phyloP scores from a whole-genome alignment of 2,113 vertebrate species.

The Petromus typicus region DNA sequence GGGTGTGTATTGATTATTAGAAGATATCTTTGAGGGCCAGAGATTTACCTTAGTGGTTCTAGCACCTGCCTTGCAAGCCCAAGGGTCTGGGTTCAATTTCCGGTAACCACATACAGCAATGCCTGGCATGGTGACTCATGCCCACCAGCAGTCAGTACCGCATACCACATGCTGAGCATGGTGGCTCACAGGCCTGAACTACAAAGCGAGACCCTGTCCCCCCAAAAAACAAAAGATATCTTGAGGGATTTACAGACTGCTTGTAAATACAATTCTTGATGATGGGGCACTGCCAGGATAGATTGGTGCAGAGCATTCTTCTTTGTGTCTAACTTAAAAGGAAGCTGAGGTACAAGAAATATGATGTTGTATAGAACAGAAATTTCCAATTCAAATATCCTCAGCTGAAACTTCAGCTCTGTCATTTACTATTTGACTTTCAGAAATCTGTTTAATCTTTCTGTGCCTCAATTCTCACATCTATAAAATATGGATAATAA shows the following conservation, averaged over 20 bases:
- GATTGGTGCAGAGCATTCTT: background rate
- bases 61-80: too few relatives aligned
- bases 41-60: too few relatives aligned
- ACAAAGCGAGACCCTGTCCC: too few relatives aligned
- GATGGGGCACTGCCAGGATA: background rate
- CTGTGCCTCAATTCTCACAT: constrained; percentile 40
- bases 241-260: background rate
- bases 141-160: too few relatives aligned
- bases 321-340: background rate
- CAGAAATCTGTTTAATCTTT: background rate
- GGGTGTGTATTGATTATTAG: background rate
- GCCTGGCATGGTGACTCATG: too few relatives aligned
- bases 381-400: background rate
- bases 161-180: too few relatives aligned
- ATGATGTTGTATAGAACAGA: background rate
- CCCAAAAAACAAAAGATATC: too few relatives aligned
- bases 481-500: constrained; percentile 30
- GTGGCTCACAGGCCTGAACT: too few relatives aligned
- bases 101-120: too few relatives aligned
- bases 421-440: background rate
- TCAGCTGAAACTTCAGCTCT: constrained; percentile 18
- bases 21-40: background rate
- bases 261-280: constrained; percentile 20
- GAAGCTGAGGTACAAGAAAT: background rate
- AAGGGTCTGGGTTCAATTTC: too few relatives aligned